These are phyloP conservation scores for Ashinkailepas kermadecensis DNA, from an alignment of 2,888 invertebrate species.

Conservation along the genomic window DNA sequence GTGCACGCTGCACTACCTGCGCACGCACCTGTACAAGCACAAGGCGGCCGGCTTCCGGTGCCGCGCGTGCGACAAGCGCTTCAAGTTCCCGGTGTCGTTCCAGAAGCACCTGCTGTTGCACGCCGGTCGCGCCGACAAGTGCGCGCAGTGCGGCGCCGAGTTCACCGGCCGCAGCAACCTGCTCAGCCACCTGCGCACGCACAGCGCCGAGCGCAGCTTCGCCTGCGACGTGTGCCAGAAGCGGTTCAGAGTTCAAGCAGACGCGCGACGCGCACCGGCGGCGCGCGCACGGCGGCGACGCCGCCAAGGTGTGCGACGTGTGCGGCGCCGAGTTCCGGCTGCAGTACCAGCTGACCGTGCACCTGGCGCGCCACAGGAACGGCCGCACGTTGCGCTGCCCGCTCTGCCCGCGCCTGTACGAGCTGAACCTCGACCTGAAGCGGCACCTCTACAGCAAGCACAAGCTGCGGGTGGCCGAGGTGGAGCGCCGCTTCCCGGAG, in stretches of 20 bases:
- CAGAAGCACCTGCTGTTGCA: conserved; percentile 52
- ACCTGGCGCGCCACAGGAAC: conserved; percentile 50
- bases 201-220: conserved; percentile 48
- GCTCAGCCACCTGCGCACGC: conserved; percentile 48
- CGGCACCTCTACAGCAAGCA: conserved; percentile 42
- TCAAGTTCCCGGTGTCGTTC: conserved; percentile 46
- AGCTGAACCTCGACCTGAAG: conserved; percentile 51
- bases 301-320: conserved; percentile 46
- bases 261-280: conserved; percentile 49
- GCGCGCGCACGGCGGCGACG: conserved; percentile 48
- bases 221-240: conserved; percentile 53
- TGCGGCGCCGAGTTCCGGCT: conserved; percentile 47
- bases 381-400: conserved; percentile 52
- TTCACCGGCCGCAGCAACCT: conserved; percentile 55
- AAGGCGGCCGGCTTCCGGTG: conserved; percentile 49
- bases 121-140: conserved; percentile 48
- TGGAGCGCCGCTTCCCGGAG: conserved; percentile 28
- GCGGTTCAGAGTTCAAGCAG: conserved; percentile 50
- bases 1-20: conserved; percentile 10
- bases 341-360: conserved; percentile 50
- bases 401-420: conserved; percentile 51
- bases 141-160: conserved; percentile 48
- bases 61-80: conserved; percentile 48
- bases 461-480: conserved; percentile 7
- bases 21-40: conserved; percentile 41